Conservation (phyloP, 2,888 invertebrate species). For the Gymnocheta viridis region DNA sequence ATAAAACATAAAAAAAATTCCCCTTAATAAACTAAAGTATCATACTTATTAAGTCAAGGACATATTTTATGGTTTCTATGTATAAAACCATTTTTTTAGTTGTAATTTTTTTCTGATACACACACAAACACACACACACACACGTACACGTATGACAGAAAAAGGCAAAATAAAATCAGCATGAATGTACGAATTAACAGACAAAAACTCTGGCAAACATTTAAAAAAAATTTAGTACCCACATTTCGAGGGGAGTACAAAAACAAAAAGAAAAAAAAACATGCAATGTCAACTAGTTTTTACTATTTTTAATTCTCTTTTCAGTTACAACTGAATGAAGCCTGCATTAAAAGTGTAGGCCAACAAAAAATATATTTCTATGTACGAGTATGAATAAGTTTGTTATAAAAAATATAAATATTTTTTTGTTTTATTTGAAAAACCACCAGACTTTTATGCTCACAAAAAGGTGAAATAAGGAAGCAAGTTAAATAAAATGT, state of each 20-base stretch:
- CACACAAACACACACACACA: slow-evolving; percentile 12
- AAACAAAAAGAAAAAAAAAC: slow-evolving; percentile 23
- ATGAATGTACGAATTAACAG: slow-evolving; percentile 25
- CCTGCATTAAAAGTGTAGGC: slow-evolving; percentile 58
- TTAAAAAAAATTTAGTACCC: slow-evolving; percentile 9
- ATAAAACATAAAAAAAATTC: slow-evolving; percentile 8
- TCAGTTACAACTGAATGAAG: slow-evolving; percentile 4
- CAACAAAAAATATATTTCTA: no score
- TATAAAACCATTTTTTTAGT: slow-evolving; percentile 40
- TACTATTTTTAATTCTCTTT: slow-evolving; percentile 21
- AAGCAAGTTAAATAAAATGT: slow-evolving; percentile 19
- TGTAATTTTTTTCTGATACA: not conserved
- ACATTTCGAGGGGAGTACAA: not conserved
- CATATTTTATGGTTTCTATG: slow-evolving; percentile 61
- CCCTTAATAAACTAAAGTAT: slow-evolving; percentile 63
- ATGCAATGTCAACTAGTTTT: slow-evolving; percentile 54
- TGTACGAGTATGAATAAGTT: not conserved
- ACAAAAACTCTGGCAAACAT: slow-evolving; percentile 53
- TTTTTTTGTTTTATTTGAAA: slow-evolving; percentile 8
- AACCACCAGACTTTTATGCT: slow-evolving; percentile 52
- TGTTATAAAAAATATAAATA: not conserved
- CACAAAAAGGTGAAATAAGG: slow-evolving; percentile 44
- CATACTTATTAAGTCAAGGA: slow-evolving; percentile 69
- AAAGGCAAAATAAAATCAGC: slow-evolving; percentile 24
- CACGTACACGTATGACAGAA: not conserved